Evolutionary conservation across 1,140 invertebrate genomes (phyloP).

Genomic region (Drosophila mauritiana): DNA sequence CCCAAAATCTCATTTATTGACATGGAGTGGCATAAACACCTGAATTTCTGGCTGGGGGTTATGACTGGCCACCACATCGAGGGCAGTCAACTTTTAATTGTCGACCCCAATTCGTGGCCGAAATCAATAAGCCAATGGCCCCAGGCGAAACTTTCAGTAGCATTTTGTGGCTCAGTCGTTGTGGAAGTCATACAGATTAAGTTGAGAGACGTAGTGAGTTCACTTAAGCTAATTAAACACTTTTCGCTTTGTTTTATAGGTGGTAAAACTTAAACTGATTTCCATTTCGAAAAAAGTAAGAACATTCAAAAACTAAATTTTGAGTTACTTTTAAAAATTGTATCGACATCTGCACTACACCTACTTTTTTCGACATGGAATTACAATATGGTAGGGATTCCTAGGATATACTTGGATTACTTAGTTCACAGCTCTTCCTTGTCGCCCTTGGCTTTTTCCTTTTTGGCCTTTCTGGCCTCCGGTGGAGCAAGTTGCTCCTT

Average conservation of each 20-base stretch:
- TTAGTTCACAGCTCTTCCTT: conserved; percentile 56
- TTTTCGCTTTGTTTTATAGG: conserved; percentile 22
- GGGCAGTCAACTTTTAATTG: conserved; percentile 46
- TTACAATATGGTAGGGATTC: neutral
- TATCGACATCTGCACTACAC: neutral
- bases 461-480: conserved; percentile 8
- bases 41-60: neutral
- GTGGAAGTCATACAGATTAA: conserved; percentile 41
- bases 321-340: no score
- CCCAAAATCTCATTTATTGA: neutral
- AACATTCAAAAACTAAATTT: no score
- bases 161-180: conserved; percentile 31
- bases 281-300: conserved; percentile 2
- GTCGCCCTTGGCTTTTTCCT: conserved; percentile 43
- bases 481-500: conserved; percentile 85
- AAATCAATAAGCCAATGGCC: conserved; percentile 38
- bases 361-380: neutral
- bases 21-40: neutral
- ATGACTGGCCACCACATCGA: neutral
- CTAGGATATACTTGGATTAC: conserved; percentile 9
- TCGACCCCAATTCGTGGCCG: conserved; percentile 30
- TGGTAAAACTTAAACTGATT: neutral
- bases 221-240: conserved; percentile 35
- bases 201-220: conserved; percentile 39
- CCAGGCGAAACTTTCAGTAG: conserved; percentile 35